Evolutionary conservation across 2,888 invertebrate species (phyloP).

Genomic region (Endomychus coccineus): DNA sequence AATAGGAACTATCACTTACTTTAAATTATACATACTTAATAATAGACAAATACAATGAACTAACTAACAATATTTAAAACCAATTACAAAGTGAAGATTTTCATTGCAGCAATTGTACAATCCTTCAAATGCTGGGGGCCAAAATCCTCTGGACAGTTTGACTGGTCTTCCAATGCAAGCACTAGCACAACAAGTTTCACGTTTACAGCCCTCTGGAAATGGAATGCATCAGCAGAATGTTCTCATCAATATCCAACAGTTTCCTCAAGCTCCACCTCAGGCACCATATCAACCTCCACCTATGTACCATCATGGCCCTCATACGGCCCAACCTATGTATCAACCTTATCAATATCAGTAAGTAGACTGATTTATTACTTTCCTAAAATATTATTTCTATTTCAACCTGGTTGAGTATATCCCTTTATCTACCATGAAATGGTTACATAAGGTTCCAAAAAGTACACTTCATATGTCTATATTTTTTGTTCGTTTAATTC

Average conservation of each 20-base stretch:
- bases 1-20: no score
- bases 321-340: constrained; percentile 42
- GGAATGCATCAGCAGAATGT: constrained; percentile 57
- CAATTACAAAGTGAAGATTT: no score
- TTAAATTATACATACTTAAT: no score
- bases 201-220: constrained; percentile 34
- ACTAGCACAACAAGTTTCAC: constrained; percentile 44
- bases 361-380: no score
- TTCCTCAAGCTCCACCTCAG: constrained; percentile 46
- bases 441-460: no score
- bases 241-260: constrained; percentile 58
- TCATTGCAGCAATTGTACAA: constrained; percentile 38
- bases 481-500: background rate
- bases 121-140: constrained; percentile 19
- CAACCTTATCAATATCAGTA: constrained; percentile 38
- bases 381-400: no score
- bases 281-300: constrained; percentile 45
- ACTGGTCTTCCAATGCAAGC: constrained; percentile 45
- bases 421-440: no score
- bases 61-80: no score
- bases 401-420: no score
- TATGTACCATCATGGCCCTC: constrained; percentile 41
- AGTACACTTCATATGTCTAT: background rate
- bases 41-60: no score
- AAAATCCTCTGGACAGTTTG: constrained; percentile 33